These are phyloP conservation scores for Pogonognathellus flavescens DNA, from an alignment of 1,140 invertebrate species.

Conservation along the genomic window DNA sequence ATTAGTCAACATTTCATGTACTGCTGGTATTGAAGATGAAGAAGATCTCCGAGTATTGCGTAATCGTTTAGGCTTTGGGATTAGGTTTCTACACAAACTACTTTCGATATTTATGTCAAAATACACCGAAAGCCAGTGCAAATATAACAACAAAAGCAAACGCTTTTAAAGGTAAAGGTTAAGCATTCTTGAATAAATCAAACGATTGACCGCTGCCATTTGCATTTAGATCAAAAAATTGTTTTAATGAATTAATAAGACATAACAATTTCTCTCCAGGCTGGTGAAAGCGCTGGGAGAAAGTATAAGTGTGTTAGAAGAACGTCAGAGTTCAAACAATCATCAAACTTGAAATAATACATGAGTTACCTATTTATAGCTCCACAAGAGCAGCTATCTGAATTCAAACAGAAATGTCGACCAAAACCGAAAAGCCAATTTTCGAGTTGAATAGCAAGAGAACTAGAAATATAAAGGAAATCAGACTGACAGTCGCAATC, in stretches of 20 bases:
- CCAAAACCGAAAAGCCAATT: slow-evolving; percentile 49
- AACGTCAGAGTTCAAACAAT: slow-evolving; percentile 23
- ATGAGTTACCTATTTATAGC: slow-evolving; percentile 30
- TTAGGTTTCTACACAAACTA: background rate
- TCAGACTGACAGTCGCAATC: slow-evolving; percentile 38
- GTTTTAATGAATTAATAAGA: background rate
- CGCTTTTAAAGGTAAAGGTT: background rate
- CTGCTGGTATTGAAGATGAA: background rate
- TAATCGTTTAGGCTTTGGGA: too few species aligned
- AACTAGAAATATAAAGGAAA: slow-evolving; percentile 50
- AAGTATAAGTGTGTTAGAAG: slow-evolving; percentile 8
- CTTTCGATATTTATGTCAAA: slow-evolving; percentile 4
- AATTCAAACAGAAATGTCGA: slow-evolving; percentile 44
- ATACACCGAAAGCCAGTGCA: slow-evolving; percentile 30
- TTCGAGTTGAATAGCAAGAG: slow-evolving; percentile 43
- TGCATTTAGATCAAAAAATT: too few species aligned
- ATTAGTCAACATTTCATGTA: slow-evolving; percentile 44
- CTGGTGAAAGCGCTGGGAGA: slow-evolving; percentile 11
- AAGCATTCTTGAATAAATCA: slow-evolving; percentile 11
- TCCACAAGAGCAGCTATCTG: slow-evolving; percentile 23
- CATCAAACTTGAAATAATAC: background rate
- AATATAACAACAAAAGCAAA: background rate
- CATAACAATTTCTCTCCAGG: background rate
- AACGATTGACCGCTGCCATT: too few species aligned
- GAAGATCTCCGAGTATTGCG: too few species aligned